A percentile compares a stretch with the other conserved stretches of the same genome.
phyloP scores from a whole-genome alignment of 30 jellyfish, hydroid and myxozoan genomes.

The Pelagia noctiluca region DNA sequence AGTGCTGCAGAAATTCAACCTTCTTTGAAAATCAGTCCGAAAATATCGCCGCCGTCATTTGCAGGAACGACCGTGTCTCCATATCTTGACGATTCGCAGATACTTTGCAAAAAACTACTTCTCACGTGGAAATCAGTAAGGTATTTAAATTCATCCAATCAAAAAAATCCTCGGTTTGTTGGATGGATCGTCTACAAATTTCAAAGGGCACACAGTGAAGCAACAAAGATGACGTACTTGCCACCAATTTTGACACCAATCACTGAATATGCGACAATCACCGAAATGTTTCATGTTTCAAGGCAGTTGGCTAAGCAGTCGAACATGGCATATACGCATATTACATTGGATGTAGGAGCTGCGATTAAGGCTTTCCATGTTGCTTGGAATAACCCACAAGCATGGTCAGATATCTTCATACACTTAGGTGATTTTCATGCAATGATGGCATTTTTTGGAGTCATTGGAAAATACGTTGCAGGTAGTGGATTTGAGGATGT shows the following conservation, averaged over 20 bases:
- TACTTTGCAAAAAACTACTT: not conserved
- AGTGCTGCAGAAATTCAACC: not conserved
- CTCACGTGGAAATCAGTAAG: slow-evolving; percentile 1
- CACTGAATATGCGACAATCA: slow-evolving; percentile 2
- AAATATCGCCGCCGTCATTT: not conserved
- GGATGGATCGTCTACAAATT: not conserved
- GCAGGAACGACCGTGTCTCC: not conserved
- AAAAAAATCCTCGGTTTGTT: slow-evolving; percentile 10
- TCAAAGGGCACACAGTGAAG: not conserved
- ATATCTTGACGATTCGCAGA: not conserved
- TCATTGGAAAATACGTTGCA: slow-evolving; percentile 30
- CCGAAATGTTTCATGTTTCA: not conserved
- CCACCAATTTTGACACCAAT: slow-evolving; percentile 5
- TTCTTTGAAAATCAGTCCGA: not conserved
- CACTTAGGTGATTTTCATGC: slow-evolving; percentile 58
- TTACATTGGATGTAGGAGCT: slow-evolving; percentile 2
- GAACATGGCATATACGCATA: not conserved
- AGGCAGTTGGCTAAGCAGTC: not conserved
- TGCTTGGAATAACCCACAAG: not conserved
- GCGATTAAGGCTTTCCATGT: slow-evolving; percentile 11
- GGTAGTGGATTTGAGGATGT: slow-evolving; percentile 51
- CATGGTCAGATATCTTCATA: slow-evolving; percentile 22
- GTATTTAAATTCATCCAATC: not conserved
- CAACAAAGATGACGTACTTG: not conserved
- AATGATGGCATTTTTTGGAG: slow-evolving; percentile 50